Evolutionary conservation across 2,113 vertebrate genomes (phyloP).

Genomic region (Chaetorhynchus papuensis): DNA sequence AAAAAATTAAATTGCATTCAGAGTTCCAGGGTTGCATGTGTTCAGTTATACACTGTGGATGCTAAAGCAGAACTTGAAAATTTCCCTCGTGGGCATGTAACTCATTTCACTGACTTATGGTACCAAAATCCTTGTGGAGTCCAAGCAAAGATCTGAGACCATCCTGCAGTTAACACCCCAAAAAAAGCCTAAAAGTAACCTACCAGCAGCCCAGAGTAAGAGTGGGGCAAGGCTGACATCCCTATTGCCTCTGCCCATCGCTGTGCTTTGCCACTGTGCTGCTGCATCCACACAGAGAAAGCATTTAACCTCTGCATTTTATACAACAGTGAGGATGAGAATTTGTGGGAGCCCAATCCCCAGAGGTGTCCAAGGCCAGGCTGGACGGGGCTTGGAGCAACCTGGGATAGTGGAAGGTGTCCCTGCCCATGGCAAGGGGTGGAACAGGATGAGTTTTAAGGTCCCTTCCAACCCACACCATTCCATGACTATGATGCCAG

Average conservation of each 20-base stretch:
- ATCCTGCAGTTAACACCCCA: neutral
- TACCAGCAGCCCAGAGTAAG: neutral
- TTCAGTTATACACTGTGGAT: neutral
- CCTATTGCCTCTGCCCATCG: neutral
- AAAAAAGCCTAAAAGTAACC: neutral
- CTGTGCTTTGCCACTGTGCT: neutral
- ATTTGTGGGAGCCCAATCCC: fast-evolving
- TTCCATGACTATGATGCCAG: neutral
- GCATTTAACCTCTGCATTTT: neutral
- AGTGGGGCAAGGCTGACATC: neutral
- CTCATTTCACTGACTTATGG: neutral
- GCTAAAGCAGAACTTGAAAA: neutral
- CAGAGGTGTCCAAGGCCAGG: neutral
- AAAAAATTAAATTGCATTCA: neutral
- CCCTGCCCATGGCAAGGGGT: neutral
- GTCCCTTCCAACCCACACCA: neutral
- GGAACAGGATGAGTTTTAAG: neutral
- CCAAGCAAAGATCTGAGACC: neutral
- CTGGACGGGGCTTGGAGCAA: fast-evolving
- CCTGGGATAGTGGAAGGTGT: neutral
- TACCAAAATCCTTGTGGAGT: neutral
- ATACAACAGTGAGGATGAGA: neutral
- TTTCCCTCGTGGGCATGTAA: neutral
- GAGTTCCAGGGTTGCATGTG: neutral
- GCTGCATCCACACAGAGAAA: neutral